Percentiles rank a stretch among this genome's conserved stretches.
Evolutionary conservation across 2,113 vertebrate species (phyloP).

Genomic region (Microtus ochrogaster): DNA sequence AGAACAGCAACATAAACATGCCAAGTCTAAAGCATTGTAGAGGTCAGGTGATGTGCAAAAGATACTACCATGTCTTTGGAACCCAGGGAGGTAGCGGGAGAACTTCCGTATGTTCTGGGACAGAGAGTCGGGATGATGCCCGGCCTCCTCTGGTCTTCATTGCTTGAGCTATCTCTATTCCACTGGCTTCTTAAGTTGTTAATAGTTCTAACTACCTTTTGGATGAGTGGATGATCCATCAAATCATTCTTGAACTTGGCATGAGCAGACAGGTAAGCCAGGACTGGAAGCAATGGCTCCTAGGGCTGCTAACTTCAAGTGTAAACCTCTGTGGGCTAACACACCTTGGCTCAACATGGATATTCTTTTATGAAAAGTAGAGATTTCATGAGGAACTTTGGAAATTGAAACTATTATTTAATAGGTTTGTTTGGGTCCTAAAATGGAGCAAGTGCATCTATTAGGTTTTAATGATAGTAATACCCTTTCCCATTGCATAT

Average conservation of each 20-base stretch:
- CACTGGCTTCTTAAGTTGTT: neutral
- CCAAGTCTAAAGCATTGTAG: neutral
- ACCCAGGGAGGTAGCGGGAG: neutral
- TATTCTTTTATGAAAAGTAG: constrained; percentile 64
- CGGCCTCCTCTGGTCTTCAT: neutral
- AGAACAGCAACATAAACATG: neutral
- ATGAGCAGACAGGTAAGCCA: constrained; percentile 43
- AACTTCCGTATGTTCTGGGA: neutral
- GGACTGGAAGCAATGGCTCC: constrained; percentile 29
- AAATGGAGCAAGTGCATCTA: neutral
- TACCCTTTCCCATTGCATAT: neutral
- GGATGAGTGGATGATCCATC: neutral
- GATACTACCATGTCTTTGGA: neutral
- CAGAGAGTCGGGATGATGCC: neutral
- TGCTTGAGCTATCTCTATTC: neutral
- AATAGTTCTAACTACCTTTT: neutral
- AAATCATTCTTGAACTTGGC: constrained; percentile 55
- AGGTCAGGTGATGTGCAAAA: neutral
- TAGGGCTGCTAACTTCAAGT: constrained; percentile 65
- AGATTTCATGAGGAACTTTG: constrained; percentile 32
- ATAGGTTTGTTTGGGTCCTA: constrained; percentile 18
- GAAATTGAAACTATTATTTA: constrained; percentile 4
- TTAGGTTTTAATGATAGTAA: neutral
- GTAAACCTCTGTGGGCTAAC: constrained; percentile 59
- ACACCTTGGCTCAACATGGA: neutral